These are phyloP conservation scores for Garra rufa DNA, from an alignment of 2,113 vertebrate species.

Conservation along the genomic window DNA sequence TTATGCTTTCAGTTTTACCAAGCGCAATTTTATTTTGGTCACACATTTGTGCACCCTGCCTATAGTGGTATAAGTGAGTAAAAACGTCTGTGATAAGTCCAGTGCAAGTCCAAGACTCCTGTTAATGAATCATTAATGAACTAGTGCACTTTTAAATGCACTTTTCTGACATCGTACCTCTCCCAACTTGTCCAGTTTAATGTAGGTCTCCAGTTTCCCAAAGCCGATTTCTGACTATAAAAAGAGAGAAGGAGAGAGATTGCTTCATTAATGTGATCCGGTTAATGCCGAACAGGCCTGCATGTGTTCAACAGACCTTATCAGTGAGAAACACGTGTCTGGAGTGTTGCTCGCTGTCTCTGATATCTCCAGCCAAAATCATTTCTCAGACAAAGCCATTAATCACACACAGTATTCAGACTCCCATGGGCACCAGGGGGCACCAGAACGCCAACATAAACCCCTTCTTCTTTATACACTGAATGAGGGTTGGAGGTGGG, in stretches of 20 bases:
- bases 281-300: conserved; percentile 12
- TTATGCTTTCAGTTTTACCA: too few relatives aligned
- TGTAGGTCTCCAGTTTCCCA: conserved; percentile 79
- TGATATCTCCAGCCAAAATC: conserved; percentile 40
- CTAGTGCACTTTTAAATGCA: background rate
- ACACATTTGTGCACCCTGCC: too few relatives aligned
- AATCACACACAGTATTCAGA: background rate
- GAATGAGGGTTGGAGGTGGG: conserved; percentile 17
- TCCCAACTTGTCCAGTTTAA: conserved; percentile 80
- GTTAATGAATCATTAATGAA: background rate
- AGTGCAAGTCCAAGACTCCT: background rate
- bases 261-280: conserved; percentile 35
- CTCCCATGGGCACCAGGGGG: conserved; percentile 47
- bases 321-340: conserved; percentile 37
- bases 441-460: conserved; percentile 36
- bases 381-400: conserved; percentile 48
- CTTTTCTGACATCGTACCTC: conserved; percentile 64
- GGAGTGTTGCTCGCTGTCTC: conserved; percentile 6
- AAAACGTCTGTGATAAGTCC: background rate
- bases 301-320: conserved; percentile 40
- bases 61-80: background rate
- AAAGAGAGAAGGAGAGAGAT: background rate
- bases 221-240: conserved; percentile 78
- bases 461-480: conserved; percentile 3
- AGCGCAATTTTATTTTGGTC: too few relatives aligned